These are phyloP conservation scores for Nasonia longicornis DNA, from an alignment of 1,140 invertebrate genomes.

Conservation along the genomic window DNA sequence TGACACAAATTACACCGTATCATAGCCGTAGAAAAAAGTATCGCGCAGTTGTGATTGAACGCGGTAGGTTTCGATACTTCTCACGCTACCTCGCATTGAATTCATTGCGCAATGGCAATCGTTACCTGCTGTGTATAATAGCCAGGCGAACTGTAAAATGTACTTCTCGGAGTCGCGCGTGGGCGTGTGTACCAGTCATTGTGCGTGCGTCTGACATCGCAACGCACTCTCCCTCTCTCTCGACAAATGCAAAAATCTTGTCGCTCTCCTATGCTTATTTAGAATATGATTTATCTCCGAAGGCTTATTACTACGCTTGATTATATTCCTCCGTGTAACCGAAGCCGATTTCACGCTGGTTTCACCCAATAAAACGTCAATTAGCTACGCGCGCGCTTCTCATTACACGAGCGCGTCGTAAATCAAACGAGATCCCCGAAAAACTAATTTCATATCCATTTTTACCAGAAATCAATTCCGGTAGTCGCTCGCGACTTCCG, in stretches of 20 bases:
- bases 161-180: neutral
- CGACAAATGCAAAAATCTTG: slow-evolving; percentile 2
- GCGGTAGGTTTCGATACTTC: slow-evolving; percentile 14
- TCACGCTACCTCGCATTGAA: slow-evolving; percentile 13
- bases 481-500: neutral
- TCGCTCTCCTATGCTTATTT: neutral
- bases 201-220: neutral
- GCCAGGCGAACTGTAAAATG: neutral
- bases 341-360: slow-evolving; percentile 11
- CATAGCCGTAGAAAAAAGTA: neutral
- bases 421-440: neutral
- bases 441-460: neutral
- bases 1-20: neutral
- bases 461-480: neutral
- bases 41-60: neutral
- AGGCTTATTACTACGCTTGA: neutral
- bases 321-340: neutral
- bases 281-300: neutral
- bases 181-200: neutral
- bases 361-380: neutral
- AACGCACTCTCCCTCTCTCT: neutral
- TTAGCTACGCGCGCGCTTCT: neutral
- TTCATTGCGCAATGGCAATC: slow-evolving; percentile 20
- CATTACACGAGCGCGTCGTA: neutral
- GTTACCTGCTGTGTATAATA: neutral